phyloP scores from a whole-genome alignment of 2,797 vertebrate genomes.

The Nyctalus aviator region DNA sequence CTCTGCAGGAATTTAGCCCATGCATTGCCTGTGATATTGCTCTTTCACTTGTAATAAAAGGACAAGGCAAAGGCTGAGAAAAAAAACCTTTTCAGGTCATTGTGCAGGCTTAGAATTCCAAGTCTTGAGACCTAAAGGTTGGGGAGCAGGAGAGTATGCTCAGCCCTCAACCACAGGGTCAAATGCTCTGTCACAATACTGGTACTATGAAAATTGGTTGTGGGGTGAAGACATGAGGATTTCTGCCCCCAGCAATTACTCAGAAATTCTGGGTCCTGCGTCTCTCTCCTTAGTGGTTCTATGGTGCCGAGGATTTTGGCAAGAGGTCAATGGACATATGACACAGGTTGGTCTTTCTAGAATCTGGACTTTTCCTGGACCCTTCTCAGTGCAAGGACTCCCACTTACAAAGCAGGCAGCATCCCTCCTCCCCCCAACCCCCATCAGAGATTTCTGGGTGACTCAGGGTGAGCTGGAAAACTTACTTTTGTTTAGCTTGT shows the following conservation, averaged over 20 bases:
- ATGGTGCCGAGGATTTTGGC: not conserved
- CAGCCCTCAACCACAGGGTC: not conserved
- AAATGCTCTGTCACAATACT: not conserved
- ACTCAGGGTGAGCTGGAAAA: conserved; percentile 60
- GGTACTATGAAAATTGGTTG: not conserved
- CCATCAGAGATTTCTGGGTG: conserved; percentile 50
- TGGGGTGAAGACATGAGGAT: not conserved
- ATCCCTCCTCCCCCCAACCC: not conserved
- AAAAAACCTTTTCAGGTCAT: not conserved
- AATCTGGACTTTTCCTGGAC: not conserved
- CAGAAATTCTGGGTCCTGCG: conserved; percentile 6
- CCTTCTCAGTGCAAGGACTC: not conserved
- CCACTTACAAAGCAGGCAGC: not conserved
- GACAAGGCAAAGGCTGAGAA: not conserved
- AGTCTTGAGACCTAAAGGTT: not conserved
- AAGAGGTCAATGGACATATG: not conserved
- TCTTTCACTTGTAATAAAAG: not conserved
- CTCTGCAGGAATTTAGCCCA: not conserved
- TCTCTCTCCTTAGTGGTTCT: not conserved
- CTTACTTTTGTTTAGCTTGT: conserved; percentile 64
- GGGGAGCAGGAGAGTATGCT: not conserved
- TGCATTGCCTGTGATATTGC: not conserved
- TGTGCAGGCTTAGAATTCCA: not conserved
- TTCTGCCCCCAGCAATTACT: not conserved
- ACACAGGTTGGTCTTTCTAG: not conserved